phyloP scores from a whole-genome alignment of 1,140 invertebrate genomes.

The Proctacanthus coquilletti region DNA sequence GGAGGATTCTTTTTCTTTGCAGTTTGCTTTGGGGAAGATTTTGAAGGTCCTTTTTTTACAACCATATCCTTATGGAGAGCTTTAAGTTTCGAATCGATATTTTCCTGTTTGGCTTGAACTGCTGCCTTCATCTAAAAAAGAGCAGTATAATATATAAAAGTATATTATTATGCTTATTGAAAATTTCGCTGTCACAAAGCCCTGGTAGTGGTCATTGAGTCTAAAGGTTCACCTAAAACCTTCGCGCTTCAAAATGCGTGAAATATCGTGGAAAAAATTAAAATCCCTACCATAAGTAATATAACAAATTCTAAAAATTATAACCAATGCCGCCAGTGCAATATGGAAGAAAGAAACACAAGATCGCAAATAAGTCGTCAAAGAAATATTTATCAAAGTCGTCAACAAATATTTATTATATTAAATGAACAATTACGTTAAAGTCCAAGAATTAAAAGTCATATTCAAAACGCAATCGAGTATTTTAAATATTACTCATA shows the following conservation, averaged over 20 bases:
- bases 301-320: too few relatives aligned
- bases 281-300: too few relatives aligned
- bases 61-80: conserved; percentile 25
- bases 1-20: conserved; percentile 17
- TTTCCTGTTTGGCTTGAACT: conserved; percentile 25
- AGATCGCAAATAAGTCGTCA: too few relatives aligned
- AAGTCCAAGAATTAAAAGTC: too few relatives aligned
- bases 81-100: conserved; percentile 21
- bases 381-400: too few relatives aligned
- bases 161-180: background rate
- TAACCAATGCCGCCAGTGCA: too few relatives aligned
- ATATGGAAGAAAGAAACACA: too few relatives aligned
- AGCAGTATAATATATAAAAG: background rate
- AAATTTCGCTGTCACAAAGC: background rate
- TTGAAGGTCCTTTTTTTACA: conserved; percentile 18
- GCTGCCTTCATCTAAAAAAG: conserved; percentile 20
- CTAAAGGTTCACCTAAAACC: background rate
- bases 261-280: too few relatives aligned
- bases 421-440: too few relatives aligned
- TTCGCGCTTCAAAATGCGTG: background rate
- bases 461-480: too few relatives aligned
- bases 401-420: too few relatives aligned
- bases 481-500: too few relatives aligned
- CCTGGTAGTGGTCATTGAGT: background rate
- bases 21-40: conserved; percentile 14